Evolutionary conservation across 2,113 vertebrate species (phyloP).

Genomic region (Actenoides hombroni): DNA sequence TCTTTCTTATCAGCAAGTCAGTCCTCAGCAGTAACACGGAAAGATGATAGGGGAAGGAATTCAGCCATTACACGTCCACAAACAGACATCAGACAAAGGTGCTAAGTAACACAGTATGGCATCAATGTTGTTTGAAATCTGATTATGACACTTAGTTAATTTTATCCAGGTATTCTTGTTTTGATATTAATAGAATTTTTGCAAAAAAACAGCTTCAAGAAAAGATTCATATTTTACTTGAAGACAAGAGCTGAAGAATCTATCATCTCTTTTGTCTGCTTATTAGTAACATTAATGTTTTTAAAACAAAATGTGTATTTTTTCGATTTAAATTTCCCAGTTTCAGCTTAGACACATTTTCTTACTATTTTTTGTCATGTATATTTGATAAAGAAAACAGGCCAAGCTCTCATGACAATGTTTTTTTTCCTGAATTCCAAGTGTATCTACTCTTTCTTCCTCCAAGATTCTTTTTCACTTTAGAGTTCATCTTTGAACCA

Average conservation of each 20-base stretch:
- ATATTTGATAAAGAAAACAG: not conserved
- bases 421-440: not conserved
- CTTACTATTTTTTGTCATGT: not conserved
- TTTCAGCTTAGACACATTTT: not conserved
- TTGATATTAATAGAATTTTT: not conserved
- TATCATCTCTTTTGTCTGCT: not conserved
- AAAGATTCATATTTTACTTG: not conserved
- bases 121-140: not conserved
- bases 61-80: not conserved
- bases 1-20: not conserved
- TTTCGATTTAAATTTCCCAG: not conserved
- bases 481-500: not conserved
- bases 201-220: not conserved
- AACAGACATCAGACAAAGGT: not conserved
- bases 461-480: not conserved
- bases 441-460: not conserved
- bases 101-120: not conserved
- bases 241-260: not conserved
- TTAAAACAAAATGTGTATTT: not conserved
- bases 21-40: not conserved
- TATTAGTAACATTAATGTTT: not conserved
- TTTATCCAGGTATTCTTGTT: not conserved
- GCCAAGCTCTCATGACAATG: rapidly evolving
- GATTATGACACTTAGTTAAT: not conserved
- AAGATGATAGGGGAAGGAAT: not conserved